Evolutionary conservation across 1,140 invertebrate species (phyloP), one percentile per base, ranked within the genome.

Genomic region (Gonioctena quinquepunctata): DNA sequence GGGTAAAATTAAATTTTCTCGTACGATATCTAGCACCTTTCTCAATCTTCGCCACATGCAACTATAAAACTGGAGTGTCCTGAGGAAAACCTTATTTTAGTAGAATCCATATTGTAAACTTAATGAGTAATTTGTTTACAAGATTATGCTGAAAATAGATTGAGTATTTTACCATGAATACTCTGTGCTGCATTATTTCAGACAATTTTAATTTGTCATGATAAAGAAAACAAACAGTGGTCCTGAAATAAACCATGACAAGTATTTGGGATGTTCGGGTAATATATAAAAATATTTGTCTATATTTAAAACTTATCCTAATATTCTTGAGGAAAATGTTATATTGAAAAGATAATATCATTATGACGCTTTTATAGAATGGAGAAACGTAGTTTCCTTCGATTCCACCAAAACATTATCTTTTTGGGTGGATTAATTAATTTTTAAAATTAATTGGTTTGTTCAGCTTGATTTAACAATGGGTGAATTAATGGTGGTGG

Each of bases 111-210:
- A 68, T 68, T 61, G 66, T 68, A 61, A 59, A 59, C 56, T 27
- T 59, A 68, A 68, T 68, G 33, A 59, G 25, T 27, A 68, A 68
- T 68, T 60, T 61, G 66, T 68, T 68, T 68, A 60, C 57, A 54
- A 49, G 22, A 68, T 61, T 16, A 59, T 11, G 16, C 54, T 33
- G 13, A 28, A 68, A 68, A 68, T 68, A 68, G 66, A 68, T 4
- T 23, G n/a, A 26, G n/a, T 28, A 25, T 59, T 25, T 16, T 59
- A 26, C 13, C 16, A 25, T 59, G 21, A 16, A 25, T 11, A 59
- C 56, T 25, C 8, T 59, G 56, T 16, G 16, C 56, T 25, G 56
- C 23, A n/a, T 25, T 26, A 59, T 59, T 59, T 16, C 56, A 59
- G 56, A 59, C 56, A 59, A 59, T 28, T 49, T 49, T 49, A 65